phyloP scores from a whole-genome alignment of 2,888 invertebrate genomes.

The Daptonema setosum region DNA sequence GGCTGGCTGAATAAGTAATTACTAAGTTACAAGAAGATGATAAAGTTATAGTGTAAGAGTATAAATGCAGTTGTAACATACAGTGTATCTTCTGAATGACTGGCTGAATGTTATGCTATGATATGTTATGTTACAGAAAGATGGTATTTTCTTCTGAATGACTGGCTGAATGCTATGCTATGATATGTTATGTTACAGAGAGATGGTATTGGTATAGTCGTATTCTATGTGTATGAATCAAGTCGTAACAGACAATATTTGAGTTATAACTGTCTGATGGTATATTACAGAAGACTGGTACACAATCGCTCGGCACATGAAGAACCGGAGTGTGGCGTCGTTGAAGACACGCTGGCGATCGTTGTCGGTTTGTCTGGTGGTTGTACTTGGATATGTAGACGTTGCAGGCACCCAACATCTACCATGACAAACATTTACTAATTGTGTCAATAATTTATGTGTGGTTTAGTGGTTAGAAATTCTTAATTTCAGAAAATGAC shows the following conservation, averaged over 20 bases:
- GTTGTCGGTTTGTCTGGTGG: too few species aligned
- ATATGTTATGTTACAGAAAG: not conserved
- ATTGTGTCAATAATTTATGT: too few species aligned
- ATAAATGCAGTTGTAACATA: not conserved
- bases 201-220: too few species aligned
- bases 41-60: too few species aligned
- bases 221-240: too few species aligned
- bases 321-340: not conserved
- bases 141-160: not conserved
- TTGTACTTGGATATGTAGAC: too few species aligned
- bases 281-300: not conserved
- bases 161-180: not conserved
- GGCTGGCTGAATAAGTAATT: too few species aligned
- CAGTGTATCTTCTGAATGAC: not conserved
- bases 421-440: too few species aligned
- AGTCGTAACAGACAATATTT: too few species aligned
- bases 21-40: not conserved
- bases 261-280: not conserved
- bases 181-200: not conserved
- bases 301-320: not conserved
- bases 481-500: too few species aligned
- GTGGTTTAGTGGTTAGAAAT: too few species aligned
- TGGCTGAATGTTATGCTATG: not conserved
- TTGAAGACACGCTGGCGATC: not conserved
- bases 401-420: too few species aligned